phyloP scores from a whole-genome alignment of 1,140 invertebrate genomes.

The Forficula auricularia region DNA sequence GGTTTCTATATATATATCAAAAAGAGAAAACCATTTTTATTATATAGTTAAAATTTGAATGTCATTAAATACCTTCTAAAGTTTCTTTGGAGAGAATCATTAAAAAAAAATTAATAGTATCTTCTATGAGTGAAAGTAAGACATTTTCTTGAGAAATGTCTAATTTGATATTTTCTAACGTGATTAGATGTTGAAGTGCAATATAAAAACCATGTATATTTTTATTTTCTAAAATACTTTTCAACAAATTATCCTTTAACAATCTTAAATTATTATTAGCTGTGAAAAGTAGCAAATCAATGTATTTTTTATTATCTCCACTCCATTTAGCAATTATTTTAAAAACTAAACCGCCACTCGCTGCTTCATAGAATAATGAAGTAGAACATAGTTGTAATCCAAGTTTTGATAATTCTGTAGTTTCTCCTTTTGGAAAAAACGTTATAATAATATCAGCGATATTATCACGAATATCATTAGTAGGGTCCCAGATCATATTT shows the following conservation, averaged over 20 bases:
- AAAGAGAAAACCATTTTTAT: too few relatives aligned
- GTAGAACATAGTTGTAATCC: slow-evolving; percentile 28
- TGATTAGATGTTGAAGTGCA: not conserved
- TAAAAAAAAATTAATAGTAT: slow-evolving; percentile 24
- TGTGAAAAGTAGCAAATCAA: slow-evolving; percentile 14
- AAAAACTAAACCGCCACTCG: slow-evolving; percentile 31
- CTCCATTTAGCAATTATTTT: slow-evolving; percentile 21
- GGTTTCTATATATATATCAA: too few relatives aligned
- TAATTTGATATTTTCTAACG: slow-evolving; percentile 10
- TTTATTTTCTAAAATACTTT: slow-evolving; percentile 19
- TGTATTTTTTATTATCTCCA: too few relatives aligned
- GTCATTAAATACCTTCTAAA: slow-evolving; percentile 17
- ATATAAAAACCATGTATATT: slow-evolving; percentile 14
- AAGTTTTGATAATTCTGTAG: slow-evolving; percentile 17
- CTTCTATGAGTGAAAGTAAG: slow-evolving; percentile 23
- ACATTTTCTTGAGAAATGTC: slow-evolving; percentile 13
- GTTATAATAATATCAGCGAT: slow-evolving; percentile 25
- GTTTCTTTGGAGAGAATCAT: slow-evolving; percentile 22
- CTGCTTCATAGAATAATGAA: slow-evolving; percentile 32
- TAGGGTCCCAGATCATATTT: slow-evolving; percentile 24
- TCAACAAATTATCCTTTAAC: slow-evolving; percentile 25
- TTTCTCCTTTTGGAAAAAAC: slow-evolving; percentile 21
- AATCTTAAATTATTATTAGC: slow-evolving; percentile 19
- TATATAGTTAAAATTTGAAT: not conserved
- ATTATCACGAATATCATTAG: slow-evolving; percentile 29